A percentile compares a stretch with the other conserved stretches of the same genome.
These are phyloP conservation scores for Empis livida DNA, from an alignment of 2,888 invertebrate species.

Conservation along the genomic window DNA sequence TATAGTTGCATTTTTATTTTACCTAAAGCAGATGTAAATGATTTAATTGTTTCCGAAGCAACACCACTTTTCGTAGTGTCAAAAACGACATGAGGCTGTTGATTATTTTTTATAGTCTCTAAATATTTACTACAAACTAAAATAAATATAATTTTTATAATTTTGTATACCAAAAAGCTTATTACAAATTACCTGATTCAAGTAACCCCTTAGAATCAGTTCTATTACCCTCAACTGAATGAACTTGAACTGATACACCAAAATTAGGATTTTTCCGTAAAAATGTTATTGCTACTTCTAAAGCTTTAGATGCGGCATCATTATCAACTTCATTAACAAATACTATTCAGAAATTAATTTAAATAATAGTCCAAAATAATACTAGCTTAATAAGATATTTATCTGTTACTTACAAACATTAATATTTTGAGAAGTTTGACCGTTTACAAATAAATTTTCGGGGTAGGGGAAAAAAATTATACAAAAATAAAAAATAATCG, in stretches of 20 bases:
- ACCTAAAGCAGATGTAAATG: conserved; percentile 66
- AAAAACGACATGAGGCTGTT: conserved; percentile 63
- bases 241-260: conserved; percentile 41
- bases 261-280: conserved; percentile 54
- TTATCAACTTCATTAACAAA: conserved; percentile 64
- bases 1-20: no score
- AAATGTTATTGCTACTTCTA: conserved; percentile 58
- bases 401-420: conserved; percentile 59
- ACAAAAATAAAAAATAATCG: not conserved
- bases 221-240: conserved; percentile 54
- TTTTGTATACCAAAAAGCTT: no score
- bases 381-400: no score
- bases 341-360: conserved; percentile 36
- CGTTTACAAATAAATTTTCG: conserved; percentile 9
- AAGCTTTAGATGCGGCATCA: conserved; percentile 53
- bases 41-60: conserved; percentile 73
- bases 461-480: conserved; percentile 12
- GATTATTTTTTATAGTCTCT: conserved; percentile 47
- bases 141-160: no score
- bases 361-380: no score
- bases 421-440: conserved; percentile 57
- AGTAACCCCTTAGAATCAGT: conserved; percentile 58
- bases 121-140: conserved; percentile 66
- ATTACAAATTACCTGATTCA: conserved; percentile 50
- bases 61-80: conserved; percentile 72